These are phyloP conservation scores for Trematocara stigmaticum DNA, from an alignment of 2,113 vertebrate species.

Conservation along the genomic window DNA sequence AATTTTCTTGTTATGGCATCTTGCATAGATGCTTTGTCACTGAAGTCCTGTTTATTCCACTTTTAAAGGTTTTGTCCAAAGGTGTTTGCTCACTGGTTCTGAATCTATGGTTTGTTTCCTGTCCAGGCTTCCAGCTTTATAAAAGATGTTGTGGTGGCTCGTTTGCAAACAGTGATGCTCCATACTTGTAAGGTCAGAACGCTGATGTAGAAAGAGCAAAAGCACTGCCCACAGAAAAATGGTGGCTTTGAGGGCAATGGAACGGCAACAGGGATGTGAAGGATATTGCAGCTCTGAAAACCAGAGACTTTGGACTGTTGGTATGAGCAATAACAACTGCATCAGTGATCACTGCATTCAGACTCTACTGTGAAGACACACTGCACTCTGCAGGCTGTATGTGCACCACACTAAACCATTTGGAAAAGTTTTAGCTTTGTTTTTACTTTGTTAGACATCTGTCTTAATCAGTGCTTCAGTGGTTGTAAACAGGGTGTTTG, in stretches of 20 bases:
- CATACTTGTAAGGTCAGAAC: slow-evolving; percentile 8
- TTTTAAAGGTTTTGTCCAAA: background rate
- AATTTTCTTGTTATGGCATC: background rate
- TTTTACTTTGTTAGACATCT: background rate
- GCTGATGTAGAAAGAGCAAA: background rate
- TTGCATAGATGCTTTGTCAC: background rate
- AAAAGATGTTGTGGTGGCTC: slow-evolving; percentile 22
- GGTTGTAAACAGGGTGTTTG: background rate
- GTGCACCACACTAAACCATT: background rate
- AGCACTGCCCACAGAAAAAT: slow-evolving; percentile 60
- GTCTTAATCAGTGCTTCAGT: background rate
- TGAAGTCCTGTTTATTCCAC: background rate
- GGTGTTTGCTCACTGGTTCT: background rate
- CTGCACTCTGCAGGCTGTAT: slow-evolving; percentile 14
- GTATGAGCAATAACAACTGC: background rate
- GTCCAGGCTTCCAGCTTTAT: slow-evolving; percentile 76
- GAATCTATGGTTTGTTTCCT: background rate
- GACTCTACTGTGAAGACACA: background rate
- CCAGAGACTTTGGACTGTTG: background rate
- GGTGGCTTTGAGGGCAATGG: slow-evolving; percentile 66
- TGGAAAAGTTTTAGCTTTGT: background rate
- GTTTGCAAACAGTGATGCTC: background rate
- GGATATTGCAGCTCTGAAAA: background rate
- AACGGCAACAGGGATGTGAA: slow-evolving; percentile 13
- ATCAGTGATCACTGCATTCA: background rate